phyloP scores from a whole-genome alignment of 2,113 vertebrate genomes.

The Prionailurus bengalensis region DNA sequence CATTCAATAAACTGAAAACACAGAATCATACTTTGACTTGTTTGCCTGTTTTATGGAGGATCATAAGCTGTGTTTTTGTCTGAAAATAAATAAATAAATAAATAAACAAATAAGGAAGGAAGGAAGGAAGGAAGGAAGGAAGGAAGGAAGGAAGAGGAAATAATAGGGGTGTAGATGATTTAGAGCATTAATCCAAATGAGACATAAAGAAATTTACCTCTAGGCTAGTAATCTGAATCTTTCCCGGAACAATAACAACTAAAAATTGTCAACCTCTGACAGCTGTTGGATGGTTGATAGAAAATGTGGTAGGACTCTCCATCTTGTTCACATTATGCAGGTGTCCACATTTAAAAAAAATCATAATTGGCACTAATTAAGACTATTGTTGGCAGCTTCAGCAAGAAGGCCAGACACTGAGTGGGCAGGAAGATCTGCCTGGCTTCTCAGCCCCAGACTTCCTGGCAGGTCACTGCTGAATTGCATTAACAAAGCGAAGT shows the following conservation, averaged over 20 bases:
- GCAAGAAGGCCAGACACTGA: constrained; percentile 85
- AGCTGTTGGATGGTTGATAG: constrained; percentile 83
- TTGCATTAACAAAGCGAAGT: constrained; percentile 78
- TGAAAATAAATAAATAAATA: constrained; percentile 69
- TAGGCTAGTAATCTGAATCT: constrained; percentile 78
- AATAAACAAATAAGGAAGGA: too few relatives aligned
- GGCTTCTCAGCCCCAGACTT: constrained; percentile 81
- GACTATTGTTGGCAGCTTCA: constrained; percentile 85
- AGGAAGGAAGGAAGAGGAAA: constrained; percentile 60
- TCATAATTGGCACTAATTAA: constrained; percentile 89
- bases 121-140: constrained; percentile 47
- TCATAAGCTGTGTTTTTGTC: neutral
- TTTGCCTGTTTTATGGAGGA: neutral
- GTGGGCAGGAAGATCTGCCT: constrained; percentile 82
- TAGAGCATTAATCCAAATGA: constrained; percentile 80
- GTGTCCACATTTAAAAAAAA: constrained; percentile 77
- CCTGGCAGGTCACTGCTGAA: constrained; percentile 82
- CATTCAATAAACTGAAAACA: neutral
- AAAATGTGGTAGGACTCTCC: constrained; percentile 82
- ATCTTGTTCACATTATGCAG: constrained; percentile 79
- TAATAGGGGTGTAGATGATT: constrained; percentile 65
- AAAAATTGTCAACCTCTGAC: constrained; percentile 85
- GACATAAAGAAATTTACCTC: constrained; percentile 75
- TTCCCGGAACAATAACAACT: constrained; percentile 81
- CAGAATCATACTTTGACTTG: neutral